Evolutionary conservation across 2,797 vertebrate genomes (phyloP).

Genomic region (Coranthus polyacanthus): DNA sequence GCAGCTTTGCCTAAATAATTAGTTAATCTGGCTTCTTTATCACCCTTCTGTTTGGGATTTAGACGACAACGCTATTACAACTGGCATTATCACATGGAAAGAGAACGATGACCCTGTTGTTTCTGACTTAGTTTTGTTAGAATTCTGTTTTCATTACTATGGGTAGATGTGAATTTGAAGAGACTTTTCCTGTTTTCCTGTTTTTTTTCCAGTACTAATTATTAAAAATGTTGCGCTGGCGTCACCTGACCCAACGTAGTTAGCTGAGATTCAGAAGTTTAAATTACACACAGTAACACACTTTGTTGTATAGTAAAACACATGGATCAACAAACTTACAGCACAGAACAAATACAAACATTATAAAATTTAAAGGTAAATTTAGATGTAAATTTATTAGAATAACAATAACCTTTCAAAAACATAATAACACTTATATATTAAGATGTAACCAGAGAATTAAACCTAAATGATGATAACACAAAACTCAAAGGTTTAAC

Average conservation of each 20-base stretch:
- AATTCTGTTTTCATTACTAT: neutral
- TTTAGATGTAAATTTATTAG: too few relatives aligned
- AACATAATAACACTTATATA: too few relatives aligned
- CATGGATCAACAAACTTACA: too few relatives aligned
- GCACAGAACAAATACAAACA: too few relatives aligned
- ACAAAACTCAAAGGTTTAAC: neutral
- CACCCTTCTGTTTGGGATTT: constrained; percentile 5
- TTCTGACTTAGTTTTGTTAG: neutral
- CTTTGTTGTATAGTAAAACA: too few relatives aligned
- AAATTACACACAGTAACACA: too few relatives aligned
- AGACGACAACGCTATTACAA: neutral
- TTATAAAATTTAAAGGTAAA: too few relatives aligned
- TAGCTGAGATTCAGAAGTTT: neutral
- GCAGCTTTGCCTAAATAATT: constrained; percentile 4
- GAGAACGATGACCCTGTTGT: neutral
- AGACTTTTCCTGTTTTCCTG: too few relatives aligned
- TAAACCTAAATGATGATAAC: too few relatives aligned
- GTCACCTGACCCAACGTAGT: neutral
- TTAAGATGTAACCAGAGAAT: too few relatives aligned
- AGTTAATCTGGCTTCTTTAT: constrained; percentile 4
- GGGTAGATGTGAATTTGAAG: neutral
- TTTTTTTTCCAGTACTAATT: neutral
- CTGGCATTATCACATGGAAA: neutral
- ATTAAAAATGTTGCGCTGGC: neutral
- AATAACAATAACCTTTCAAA: too few relatives aligned